Evolutionary conservation across 2,797 vertebrate species (phyloP).

Genomic region (Carapus acus): DNA sequence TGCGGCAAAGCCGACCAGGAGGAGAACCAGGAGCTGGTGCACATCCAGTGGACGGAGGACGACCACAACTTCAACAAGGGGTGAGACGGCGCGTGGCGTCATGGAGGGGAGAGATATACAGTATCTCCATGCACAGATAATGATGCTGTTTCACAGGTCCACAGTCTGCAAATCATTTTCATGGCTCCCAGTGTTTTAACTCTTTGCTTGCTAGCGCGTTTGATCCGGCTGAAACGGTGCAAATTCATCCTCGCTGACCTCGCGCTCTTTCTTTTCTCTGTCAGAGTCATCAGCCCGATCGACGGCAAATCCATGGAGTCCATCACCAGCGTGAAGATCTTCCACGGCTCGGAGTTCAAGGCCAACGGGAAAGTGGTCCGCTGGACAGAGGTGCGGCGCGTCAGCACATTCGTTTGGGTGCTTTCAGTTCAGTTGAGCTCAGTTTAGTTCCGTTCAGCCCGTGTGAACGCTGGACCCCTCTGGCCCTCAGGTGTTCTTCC

Average conservation of each 20-base stretch:
- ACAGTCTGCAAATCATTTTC: no score
- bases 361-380: conserved; percentile 96
- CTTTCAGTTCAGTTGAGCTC: no score
- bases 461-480: no score
- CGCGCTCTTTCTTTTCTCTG: conserved; percentile 1
- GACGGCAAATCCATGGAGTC: conserved; percentile 97
- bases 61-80: conserved; percentile 94
- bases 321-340: conserved; percentile 94
- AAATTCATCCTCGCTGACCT: no score
- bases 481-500: conserved; percentile 85
- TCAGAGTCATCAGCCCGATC: conserved; percentile 90
- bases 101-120: no score
- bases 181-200: no score
- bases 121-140: no score
- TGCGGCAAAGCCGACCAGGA: conserved; percentile 91
- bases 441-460: no score
- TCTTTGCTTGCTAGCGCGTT: no score
- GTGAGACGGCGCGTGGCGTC: conserved; percentile 75
- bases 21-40: conserved; percentile 89
- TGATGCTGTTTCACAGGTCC: no score
- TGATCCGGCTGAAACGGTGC: no score
- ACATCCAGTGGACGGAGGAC: conserved; percentile 94
- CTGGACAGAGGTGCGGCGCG: conserved; percentile 88
- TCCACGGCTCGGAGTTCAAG: conserved; percentile 96
- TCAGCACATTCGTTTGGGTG: no score